These are phyloP conservation scores for Ellobium chinense DNA, from an alignment of 2,888 invertebrate species.

Conservation along the genomic window DNA sequence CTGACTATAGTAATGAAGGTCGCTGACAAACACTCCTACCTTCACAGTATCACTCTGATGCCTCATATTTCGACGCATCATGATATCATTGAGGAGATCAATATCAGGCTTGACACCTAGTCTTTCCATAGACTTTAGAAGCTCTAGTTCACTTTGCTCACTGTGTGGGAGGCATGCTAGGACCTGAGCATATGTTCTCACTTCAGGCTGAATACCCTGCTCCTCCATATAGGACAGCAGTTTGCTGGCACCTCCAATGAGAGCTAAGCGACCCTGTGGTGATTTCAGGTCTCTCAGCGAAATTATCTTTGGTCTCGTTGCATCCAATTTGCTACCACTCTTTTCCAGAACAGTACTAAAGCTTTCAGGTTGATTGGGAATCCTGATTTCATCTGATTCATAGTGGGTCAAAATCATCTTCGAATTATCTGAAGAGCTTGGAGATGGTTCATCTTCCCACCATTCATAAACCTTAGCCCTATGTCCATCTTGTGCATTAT, in stretches of 20 bases:
- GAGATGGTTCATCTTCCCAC: not conserved
- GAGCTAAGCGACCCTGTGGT: slow-evolving; percentile 68
- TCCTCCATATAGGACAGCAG: slow-evolving; percentile 87
- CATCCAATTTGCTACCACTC: not conserved
- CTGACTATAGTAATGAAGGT: too few species aligned
- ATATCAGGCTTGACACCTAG: slow-evolving; percentile 84
- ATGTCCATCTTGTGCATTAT: not conserved
- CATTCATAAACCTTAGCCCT: slow-evolving; percentile 19
- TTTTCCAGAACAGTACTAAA: not conserved
- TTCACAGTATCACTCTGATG: slow-evolving; percentile 86
- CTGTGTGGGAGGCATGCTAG: slow-evolving; percentile 86
- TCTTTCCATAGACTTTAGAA: slow-evolving; percentile 84
- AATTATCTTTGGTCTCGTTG: not conserved
- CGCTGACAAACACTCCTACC: slow-evolving; percentile 83
- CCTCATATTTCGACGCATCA: slow-evolving; percentile 88
- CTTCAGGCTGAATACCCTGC: slow-evolving; percentile 85
- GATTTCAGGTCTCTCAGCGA: slow-evolving; percentile 48
- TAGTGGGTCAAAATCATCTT: not conserved
- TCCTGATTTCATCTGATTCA: not conserved
- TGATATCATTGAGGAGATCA: slow-evolving; percentile 91
- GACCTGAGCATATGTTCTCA: slow-evolving; percentile 89
- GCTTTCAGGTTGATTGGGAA: too few species aligned
- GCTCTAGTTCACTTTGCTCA: slow-evolving; percentile 84
- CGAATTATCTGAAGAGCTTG: not conserved
- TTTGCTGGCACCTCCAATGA: slow-evolving; percentile 90